Base-by-base conservation (phyloP, 2,797 vertebrate species). In the Myoxocephalus aenaeus region DNA sequence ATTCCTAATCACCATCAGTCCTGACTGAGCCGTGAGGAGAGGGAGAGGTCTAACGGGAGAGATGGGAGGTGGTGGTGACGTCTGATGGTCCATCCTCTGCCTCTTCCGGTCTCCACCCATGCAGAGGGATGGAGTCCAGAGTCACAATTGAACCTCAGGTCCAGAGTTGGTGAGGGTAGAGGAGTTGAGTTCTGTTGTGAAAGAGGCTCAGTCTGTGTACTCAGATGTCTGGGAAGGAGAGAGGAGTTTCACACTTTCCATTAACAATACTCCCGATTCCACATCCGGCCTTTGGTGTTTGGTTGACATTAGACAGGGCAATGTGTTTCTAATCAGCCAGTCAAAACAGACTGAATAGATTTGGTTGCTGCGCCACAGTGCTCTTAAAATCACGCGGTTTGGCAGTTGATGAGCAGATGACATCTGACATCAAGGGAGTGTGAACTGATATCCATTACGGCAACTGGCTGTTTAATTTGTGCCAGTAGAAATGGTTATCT, bases 21-120 rank as follows among this genome's bases (percentile, higher is more conserved):
- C 77, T 64, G 80, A 84, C 75, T 72, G 81, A 81, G 65, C 61
- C 10, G 40, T 1, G 70, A 56, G 29, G 67, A 76, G 73, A 62
- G 20, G 72, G 56, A 79, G 44, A 77, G 68, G 67, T 75, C 70
- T 46, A 22, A 65, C 64, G 36, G 65, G 67, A 62, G 79, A 73
- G 65, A 65, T 53, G 65, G 85, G 79, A 86, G 77, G 83, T 62
- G 80, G 65, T 76, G 84, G 53, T 93, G 92, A 93, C 92, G 91
- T 89, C 68, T 66, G 22, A 34, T 11, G 57, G 84, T 79, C 82
- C 90, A 80, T 80, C 89, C 83, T 88, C 78, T 75, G 65, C 50
- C 20, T 59, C 58, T 56, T 71, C 75, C 75, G 68, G 86, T 85
- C 91, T 86, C 88, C 91, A 87, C 89, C 86, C 90, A 84, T 70